Percentiles rank a stretch among this genome's conserved stretches.
phyloP scores from a whole-genome alignment of 2,888 invertebrate species.

The Parapristionchus giblindavisi region DNA sequence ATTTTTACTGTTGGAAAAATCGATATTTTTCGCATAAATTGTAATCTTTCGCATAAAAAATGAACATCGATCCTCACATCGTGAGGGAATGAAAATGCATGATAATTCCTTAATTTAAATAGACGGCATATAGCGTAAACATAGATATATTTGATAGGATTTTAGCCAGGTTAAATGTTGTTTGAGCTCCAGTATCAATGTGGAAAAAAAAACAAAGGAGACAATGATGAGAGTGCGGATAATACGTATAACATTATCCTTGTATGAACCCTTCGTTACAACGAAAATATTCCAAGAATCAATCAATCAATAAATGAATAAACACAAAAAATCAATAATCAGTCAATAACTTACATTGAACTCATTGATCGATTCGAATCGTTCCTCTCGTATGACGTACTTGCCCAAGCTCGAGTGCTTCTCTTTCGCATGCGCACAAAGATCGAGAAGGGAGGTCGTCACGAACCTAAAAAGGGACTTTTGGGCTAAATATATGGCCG shows the following conservation, averaged over 20 bases:
- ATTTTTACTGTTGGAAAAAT: too few species aligned
- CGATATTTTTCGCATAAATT: too few species aligned
- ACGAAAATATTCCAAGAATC: neutral
- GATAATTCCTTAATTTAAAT: too few species aligned
- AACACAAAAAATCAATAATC: neutral
- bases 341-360: slow-evolving; percentile 1
- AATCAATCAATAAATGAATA: neutral
- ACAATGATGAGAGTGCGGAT: too few species aligned
- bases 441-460: slow-evolving; percentile 13
- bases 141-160: too few species aligned
- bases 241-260: neutral
- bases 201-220: too few species aligned
- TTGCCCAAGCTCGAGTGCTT: slow-evolving; percentile 12
- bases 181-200: too few species aligned
- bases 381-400: neutral
- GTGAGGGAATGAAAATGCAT: too few species aligned
- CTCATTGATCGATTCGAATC: neutral
- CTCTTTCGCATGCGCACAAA: slow-evolving; percentile 23
- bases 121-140: too few species aligned
- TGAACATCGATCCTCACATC: too few species aligned
- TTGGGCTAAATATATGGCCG: neutral
- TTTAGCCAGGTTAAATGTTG: too few species aligned
- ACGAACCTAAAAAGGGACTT: neutral
- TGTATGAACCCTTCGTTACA: neutral
- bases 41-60: too few species aligned